Conservation (phyloP, 2,113 vertebrate species). For the Bufo bufo region DNA sequence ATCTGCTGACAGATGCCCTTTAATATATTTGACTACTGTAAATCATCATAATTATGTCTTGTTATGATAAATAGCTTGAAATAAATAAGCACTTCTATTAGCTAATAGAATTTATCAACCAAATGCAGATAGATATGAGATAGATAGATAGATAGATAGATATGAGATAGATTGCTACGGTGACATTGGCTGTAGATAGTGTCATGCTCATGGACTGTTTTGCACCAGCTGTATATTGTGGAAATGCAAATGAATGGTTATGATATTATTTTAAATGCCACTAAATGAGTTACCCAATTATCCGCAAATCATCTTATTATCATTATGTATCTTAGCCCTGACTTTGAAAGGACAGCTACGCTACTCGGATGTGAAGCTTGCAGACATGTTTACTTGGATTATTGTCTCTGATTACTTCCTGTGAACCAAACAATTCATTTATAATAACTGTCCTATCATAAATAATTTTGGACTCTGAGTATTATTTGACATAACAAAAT, state of each 20-base stretch:
- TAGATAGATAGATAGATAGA: too few species aligned
- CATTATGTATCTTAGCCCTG: neutral
- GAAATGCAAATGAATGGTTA: neutral
- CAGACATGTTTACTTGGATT: conserved; percentile 18
- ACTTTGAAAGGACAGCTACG: conserved; percentile 5
- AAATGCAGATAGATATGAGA: too few species aligned
- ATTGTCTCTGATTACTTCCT: neutral
- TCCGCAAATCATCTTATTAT: neutral
- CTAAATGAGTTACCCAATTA: neutral
- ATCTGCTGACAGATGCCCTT: too few species aligned
- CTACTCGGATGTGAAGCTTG: conserved; percentile 6
- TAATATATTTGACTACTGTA: too few species aligned
- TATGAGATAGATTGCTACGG: neutral
- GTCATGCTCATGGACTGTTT: neutral
- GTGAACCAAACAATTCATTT: conserved; percentile 5
- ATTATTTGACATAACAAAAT: conserved; percentile 44
- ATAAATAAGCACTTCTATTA: too few species aligned
- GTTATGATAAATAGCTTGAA: too few species aligned
- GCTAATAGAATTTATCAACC: too few species aligned
- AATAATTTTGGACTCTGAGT: conserved; percentile 5
- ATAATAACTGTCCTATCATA: conserved; percentile 27
- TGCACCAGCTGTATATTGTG: neutral
- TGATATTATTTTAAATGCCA: neutral
- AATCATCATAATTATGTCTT: too few species aligned
- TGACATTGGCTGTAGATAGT: neutral